A percentile compares a stretch with the other conserved stretches of the same genome.
phyloP scores from a whole-genome alignment of 1,140 invertebrate species.

The Ganaspis sp. region DNA sequence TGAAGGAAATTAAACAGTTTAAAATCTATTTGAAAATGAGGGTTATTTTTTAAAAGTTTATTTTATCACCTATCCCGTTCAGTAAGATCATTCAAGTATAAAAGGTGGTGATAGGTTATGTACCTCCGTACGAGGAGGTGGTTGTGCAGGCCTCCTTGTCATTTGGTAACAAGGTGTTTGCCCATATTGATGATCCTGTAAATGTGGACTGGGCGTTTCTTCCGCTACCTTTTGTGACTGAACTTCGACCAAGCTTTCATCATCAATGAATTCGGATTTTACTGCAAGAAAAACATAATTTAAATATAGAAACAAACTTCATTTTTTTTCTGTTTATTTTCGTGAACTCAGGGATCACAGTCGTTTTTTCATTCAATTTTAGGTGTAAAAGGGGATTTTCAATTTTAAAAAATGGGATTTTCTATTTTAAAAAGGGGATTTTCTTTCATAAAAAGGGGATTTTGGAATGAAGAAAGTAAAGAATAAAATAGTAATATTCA shows the following conservation, averaged over 20 bases:
- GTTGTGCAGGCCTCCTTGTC: conserved; percentile 76
- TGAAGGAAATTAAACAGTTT: too few species aligned
- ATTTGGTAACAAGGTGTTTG: conserved; percentile 87
- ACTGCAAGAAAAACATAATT: conserved; percentile 55
- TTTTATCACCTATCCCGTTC: background rate
- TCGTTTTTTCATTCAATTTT: too few species aligned
- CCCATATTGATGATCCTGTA: conserved; percentile 90
- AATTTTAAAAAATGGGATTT: too few species aligned
- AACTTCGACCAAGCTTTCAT: conserved; percentile 69
- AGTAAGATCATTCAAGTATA: background rate
- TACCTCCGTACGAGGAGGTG: conserved; percentile 77
- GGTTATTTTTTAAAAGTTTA: background rate
- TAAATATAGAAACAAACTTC: too few species aligned
- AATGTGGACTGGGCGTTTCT: conserved; percentile 82
- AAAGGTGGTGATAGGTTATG: conserved; percentile 9
- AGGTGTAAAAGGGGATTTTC: too few species aligned
- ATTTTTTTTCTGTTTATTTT: too few species aligned
- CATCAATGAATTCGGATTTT: conserved; percentile 73
- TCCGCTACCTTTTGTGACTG: conserved; percentile 72
- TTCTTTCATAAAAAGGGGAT: too few species aligned
- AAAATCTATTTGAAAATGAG: conserved; percentile 11
- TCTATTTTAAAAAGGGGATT: too few species aligned
- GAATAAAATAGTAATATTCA: too few species aligned
- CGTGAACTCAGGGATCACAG: too few species aligned
- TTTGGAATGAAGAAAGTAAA: too few species aligned